Percentiles rank a stretch among this genome's conserved stretches.
phyloP scores from a whole-genome alignment of 2,888 invertebrate genomes.

The Helleia helle region DNA sequence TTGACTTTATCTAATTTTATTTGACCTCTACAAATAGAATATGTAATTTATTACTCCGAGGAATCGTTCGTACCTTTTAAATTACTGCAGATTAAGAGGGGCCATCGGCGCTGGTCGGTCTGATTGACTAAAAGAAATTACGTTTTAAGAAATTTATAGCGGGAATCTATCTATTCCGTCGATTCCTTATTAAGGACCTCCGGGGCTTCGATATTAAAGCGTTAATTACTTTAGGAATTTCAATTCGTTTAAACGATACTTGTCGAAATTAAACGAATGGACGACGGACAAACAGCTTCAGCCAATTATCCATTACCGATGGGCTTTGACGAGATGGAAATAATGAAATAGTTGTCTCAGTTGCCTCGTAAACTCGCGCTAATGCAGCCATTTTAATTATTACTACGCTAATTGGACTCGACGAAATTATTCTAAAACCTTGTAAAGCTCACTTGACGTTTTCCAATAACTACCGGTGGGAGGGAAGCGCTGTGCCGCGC shows the following conservation, averaged over 20 bases:
- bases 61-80: not conserved
- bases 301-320: not conserved
- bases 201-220: not conserved
- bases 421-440: too few relatives aligned
- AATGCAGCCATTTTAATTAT: too few relatives aligned
- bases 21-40: not conserved
- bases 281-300: not conserved
- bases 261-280: not conserved
- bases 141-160: not conserved
- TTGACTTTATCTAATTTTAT: not conserved
- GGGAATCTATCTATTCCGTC: constrained; percentile 2
- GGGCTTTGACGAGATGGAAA: constrained; percentile 1
- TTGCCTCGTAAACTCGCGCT: too few relatives aligned
- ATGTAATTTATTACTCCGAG: not conserved
- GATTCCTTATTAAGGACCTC: not conserved
- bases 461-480: too few relatives aligned
- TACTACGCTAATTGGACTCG: too few relatives aligned
- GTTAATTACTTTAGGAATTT: constrained; percentile 3
- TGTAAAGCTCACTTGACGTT: too few relatives aligned
- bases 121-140: not conserved
- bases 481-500: too few relatives aligned
- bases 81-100: not conserved
- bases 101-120: not conserved
- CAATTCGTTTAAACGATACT: constrained; percentile 3
- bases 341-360: constrained; percentile 8